Percentiles rank a stretch among this genome's conserved stretches.
Conservation (phyloP, 1,140 invertebrate genomes). For the Lysiphlebus fabarum region DNA sequence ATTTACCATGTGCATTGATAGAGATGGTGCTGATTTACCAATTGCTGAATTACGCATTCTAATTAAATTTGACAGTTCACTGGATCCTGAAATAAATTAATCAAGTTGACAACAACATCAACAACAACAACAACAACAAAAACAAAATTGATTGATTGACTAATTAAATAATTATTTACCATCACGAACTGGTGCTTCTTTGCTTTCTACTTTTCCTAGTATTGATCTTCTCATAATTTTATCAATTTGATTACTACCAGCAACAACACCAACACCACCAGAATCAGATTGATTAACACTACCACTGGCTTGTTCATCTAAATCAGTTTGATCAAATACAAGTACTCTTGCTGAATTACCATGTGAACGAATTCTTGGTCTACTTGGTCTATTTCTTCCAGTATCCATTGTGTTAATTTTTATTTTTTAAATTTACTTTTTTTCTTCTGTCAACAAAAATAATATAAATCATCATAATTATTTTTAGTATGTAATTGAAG, state of each 20-base stretch:
- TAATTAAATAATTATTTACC: slow-evolving; percentile 32
- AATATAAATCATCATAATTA: background rate
- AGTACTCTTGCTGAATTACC: slow-evolving; percentile 59
- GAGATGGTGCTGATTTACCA: slow-evolving; percentile 87
- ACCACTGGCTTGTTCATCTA: slow-evolving; percentile 37
- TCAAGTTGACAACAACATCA: background rate
- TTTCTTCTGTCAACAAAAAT: too few species aligned
- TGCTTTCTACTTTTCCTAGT: slow-evolving; percentile 43
- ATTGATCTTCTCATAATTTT: slow-evolving; percentile 24
- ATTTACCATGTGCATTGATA: slow-evolving; percentile 78
- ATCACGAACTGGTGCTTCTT: slow-evolving; percentile 49
- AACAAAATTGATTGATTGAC: background rate
- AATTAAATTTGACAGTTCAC: slow-evolving; percentile 71
- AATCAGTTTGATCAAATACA: slow-evolving; percentile 53
- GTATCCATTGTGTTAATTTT: slow-evolving; percentile 44
- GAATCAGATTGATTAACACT: slow-evolving; percentile 36
- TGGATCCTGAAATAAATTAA: slow-evolving; percentile 41
- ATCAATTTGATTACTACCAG: background rate
- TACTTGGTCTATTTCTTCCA: slow-evolving; percentile 48
- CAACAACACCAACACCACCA: too few species aligned
- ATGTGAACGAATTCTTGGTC: slow-evolving; percentile 52
- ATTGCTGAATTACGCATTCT: slow-evolving; percentile 82
- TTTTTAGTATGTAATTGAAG: too few species aligned
- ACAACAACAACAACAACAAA: slow-evolving; percentile 3
- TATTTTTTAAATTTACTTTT: background rate